Percentiles rank a stretch among this genome's conserved stretches.
phyloP scores from a whole-genome alignment of 2,113 vertebrate genomes.

The Upupa epops region DNA sequence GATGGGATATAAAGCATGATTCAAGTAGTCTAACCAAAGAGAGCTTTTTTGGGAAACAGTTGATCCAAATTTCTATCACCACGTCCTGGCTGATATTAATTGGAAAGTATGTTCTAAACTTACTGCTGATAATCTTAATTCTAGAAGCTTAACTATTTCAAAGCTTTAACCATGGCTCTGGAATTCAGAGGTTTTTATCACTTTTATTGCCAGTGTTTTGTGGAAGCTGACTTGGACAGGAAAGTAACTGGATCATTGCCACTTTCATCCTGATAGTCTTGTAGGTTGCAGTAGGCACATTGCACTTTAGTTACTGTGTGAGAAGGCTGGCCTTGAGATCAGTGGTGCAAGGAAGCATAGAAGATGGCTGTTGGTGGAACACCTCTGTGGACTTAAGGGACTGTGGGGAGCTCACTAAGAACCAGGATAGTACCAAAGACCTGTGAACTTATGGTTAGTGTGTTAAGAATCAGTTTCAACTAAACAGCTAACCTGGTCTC shows the following conservation, averaged over 20 bases:
- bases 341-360: not conserved
- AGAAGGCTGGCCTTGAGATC: not conserved
- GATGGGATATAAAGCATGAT: not conserved
- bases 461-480: not conserved
- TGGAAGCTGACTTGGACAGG: not conserved
- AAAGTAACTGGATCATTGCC: not conserved
- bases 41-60: not conserved
- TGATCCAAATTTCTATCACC: not conserved
- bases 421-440: not conserved
- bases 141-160: not conserved
- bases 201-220: not conserved
- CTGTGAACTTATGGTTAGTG: not conserved
- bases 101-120: not conserved
- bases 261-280: not conserved
- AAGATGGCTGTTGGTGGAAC: accelerated
- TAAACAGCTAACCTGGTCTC: not conserved
- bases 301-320: not conserved
- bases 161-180: not conserved
- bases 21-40: not conserved
- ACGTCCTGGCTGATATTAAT: not conserved
- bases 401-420: not conserved
- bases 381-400: no score
- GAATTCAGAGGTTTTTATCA: not conserved
- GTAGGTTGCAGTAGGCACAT: not conserved
- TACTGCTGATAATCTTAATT: not conserved